Evolutionary conservation across 2,888 invertebrate species (phyloP).

Genomic region (Chirona hameri): DNA sequence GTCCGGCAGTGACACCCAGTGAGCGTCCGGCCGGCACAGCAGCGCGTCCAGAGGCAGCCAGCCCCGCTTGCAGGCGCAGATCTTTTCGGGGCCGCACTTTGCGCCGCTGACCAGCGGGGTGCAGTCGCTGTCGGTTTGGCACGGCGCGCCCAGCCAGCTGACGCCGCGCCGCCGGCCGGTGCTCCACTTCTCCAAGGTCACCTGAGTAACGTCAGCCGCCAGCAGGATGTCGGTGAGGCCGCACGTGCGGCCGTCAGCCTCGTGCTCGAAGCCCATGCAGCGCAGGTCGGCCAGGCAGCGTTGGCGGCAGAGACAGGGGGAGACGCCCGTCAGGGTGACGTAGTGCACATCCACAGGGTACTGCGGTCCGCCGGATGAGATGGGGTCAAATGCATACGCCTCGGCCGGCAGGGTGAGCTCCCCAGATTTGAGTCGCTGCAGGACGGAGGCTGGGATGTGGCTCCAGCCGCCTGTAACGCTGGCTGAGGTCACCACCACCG

Average conservation of each 20-base stretch:
- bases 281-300: background rate
- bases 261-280: background rate
- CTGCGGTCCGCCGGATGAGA: background rate
- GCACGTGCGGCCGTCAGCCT: background rate
- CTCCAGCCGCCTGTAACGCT: too few species aligned
- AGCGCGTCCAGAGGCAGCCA: background rate
- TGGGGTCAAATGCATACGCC: background rate
- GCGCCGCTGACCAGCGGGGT: background rate
- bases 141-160: background rate
- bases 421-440: background rate
- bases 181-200: background rate
- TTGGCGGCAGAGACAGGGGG: background rate
- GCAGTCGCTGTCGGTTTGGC: background rate
- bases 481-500: too few species aligned
- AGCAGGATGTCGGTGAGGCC: background rate
- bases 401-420: background rate
- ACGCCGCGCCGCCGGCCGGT: background rate
- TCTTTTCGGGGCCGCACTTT: background rate
- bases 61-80: background rate
- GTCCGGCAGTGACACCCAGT: background rate
- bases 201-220: background rate
- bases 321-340: background rate
- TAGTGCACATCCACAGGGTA: background rate
- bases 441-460: too few species aligned
- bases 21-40: background rate